Base-by-base conservation (phyloP, 2,797 vertebrate genomes). In the Amblyopsis hoosieri region DNA sequence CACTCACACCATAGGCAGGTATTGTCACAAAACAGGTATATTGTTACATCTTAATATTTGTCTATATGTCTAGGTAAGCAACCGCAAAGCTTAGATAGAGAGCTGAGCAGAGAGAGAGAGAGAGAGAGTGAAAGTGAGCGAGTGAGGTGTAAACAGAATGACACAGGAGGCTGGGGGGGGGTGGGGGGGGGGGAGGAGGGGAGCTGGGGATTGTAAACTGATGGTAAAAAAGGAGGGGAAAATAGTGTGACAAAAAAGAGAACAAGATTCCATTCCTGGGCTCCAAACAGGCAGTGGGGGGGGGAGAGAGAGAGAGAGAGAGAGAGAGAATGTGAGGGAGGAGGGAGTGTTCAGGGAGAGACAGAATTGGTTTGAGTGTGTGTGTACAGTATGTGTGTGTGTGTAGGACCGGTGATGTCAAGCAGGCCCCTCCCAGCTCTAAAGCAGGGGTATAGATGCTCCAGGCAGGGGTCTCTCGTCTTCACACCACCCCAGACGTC, bases 361-460 rank as follows among this genome's bases (percentile, higher is more conserved):
- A 45, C 31, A 29, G 31, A 31, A 23, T 19, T 52, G 45, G 62
- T 63, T 54, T 58, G 49, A 67, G 69, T 67, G 68, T 78, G 73
- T 66, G 66, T 57, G 19, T 19, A 19, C 19, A 19, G 19, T 62
- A 69, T 54, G 45, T 63, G 47, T 52, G 50, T 54, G 59, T 14
- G n/a, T 11, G 47, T 4, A 7, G 57, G 69, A 17, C 7, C 37
- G 37, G 29, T 80, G 80, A 86, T 76, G 84, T 85, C 74, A 75
- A 11, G 33, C 42, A 67, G 59, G 80, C 83, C 74, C 74, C 85
- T 61, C 90, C 91, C 86, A 78, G 84, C 76, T 62, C 23, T 62
- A 49, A 2, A 65, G 64, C 55, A 68, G 59, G 59, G 61, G 62
- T 92, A 90, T 91, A 92, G 80, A 89, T 87, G 71, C n/a, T 4